Conservation (phyloP, 2,888 invertebrate species). For the Clunio marinus region DNA sequence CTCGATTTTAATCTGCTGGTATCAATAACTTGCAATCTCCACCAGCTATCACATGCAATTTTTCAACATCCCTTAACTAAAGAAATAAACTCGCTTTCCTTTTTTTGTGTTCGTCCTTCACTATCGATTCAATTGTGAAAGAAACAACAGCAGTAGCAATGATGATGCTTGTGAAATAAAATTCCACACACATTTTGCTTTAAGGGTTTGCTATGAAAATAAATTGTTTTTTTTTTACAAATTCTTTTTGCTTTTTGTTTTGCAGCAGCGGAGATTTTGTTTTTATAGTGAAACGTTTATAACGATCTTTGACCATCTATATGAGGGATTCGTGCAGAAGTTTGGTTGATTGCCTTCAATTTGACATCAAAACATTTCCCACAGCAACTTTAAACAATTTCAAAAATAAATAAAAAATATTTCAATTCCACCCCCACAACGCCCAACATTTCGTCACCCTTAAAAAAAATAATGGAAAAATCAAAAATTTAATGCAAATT, state of each 20-base stretch:
- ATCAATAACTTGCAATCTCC: slow-evolving; percentile 37
- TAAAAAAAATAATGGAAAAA: too few relatives aligned
- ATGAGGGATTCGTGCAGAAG: too few relatives aligned
- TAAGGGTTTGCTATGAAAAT: slow-evolving; percentile 16
- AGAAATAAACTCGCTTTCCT: background rate
- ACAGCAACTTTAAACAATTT: too few relatives aligned
- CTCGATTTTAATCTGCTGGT: slow-evolving; percentile 21
- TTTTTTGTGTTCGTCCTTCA: background rate
- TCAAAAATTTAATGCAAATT: slow-evolving; percentile 4
- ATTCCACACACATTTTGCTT: slow-evolving; percentile 22
- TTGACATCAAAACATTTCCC: background rate
- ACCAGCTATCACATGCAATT: background rate
- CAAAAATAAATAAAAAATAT: too few relatives aligned
- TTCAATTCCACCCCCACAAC: too few relatives aligned
- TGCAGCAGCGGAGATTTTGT: slow-evolving; percentile 7
- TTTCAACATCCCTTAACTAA: too few relatives aligned
- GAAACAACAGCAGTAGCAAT: background rate
- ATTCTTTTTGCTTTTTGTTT: slow-evolving; percentile 10
- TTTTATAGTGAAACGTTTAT: slow-evolving; percentile 6
- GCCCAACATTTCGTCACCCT: too few relatives aligned
- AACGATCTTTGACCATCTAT: slow-evolving; percentile 24
- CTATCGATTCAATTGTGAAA: slow-evolving; percentile 34
- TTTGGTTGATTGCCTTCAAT: background rate
- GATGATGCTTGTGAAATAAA: slow-evolving; percentile 7
- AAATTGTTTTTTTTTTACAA: slow-evolving; percentile 18